phyloP scores from a whole-genome alignment of 2,888 invertebrate genomes.

The Nephrotoma guestfalica region DNA sequence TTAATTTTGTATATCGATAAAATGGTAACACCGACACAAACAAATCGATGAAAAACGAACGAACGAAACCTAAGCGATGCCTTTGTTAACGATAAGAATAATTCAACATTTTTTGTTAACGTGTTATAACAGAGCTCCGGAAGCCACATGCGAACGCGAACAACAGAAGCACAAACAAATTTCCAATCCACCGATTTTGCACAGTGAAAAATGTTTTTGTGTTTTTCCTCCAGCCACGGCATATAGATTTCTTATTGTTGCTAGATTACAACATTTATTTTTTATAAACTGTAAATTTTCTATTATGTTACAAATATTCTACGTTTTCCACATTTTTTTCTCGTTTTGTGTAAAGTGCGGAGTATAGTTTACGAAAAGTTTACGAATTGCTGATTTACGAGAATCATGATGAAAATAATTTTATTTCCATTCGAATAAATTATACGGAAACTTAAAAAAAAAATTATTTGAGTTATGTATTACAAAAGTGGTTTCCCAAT shows the following conservation, averaged over 20 bases:
- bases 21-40: not conserved
- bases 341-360: no score
- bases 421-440: no score
- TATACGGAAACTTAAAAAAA: no score
- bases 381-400: not conserved
- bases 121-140: not conserved
- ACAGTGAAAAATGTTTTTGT: no score
- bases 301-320: not conserved
- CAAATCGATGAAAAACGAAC: not conserved
- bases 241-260: not conserved
- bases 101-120: not conserved
- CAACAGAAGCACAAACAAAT: not conserved
- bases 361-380: not conserved
- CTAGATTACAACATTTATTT: not conserved
- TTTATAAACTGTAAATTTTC: not conserved
- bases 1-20: no score
- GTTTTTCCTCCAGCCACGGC: not conserved
- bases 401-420: no score
- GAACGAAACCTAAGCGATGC: not conserved
- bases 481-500: no score
- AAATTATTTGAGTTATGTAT: no score
- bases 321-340: not conserved
- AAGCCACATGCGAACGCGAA: not conserved
- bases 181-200: not conserved
- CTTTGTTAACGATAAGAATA: not conserved